These are phyloP conservation scores for Channa argus DNA, from an alignment of 2,113 vertebrate species.

Conservation along the genomic window DNA sequence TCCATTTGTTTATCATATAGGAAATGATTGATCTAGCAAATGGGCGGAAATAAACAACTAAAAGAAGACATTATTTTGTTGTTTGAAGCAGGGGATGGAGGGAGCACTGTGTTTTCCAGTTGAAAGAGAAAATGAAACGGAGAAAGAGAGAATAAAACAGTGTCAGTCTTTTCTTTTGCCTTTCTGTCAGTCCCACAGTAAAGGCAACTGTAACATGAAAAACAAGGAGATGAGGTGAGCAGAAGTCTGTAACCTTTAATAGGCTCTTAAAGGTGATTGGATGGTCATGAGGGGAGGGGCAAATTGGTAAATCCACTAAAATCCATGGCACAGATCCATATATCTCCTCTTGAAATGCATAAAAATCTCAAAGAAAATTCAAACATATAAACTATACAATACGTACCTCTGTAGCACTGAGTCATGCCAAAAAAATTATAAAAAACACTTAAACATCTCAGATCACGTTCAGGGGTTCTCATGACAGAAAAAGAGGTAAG, in stretches of 20 bases:
- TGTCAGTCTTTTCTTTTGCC: constrained; percentile 12
- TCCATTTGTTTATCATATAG: constrained; percentile 37
- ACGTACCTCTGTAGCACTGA: no score
- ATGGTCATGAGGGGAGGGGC: not conserved
- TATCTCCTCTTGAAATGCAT: constrained; percentile 39
- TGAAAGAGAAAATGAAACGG: constrained; percentile 24
- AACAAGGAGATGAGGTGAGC: constrained; percentile 32
- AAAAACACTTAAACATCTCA: not conserved
- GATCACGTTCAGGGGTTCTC: not conserved
- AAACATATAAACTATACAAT: no score
- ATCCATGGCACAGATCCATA: constrained; percentile 40
- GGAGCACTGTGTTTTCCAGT: constrained; percentile 65
- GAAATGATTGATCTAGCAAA: constrained; percentile 38
- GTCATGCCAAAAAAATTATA: no score
- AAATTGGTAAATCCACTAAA: constrained; percentile 1
- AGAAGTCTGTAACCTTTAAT: constrained; percentile 6
- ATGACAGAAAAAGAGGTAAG: not conserved
- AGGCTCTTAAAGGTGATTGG: constrained; percentile 42
- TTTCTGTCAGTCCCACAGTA: not conserved
- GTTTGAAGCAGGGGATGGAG: constrained; percentile 12
- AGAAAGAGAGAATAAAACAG: not conserved
- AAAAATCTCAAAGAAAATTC: constrained; percentile 23
- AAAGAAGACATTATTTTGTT: not conserved
- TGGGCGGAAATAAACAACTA: not conserved
- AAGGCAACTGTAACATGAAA: not conserved